Base-by-base conservation (phyloP, 2,888 invertebrate genomes). In the Drosophila quinaria region DNA sequence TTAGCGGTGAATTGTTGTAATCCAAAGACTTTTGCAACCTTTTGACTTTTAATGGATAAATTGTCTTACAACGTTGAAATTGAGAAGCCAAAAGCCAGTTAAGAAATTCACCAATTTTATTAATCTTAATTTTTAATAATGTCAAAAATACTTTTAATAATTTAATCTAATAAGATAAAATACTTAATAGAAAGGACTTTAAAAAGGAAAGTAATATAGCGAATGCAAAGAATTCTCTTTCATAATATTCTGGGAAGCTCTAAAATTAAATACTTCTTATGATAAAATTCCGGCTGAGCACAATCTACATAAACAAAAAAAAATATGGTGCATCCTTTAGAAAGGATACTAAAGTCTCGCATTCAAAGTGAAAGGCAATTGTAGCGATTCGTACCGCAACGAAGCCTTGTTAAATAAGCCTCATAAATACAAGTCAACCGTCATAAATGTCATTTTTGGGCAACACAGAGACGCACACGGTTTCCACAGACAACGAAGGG, bases 371-470 rank as follows among this genome's bases (percentile, higher is more conserved):
- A 52, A 37, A 19, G 33, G 11, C 33, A 47, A 51, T 39, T 1
- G 56, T 44, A 49, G 33, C 42, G 17, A 33, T 63, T 62, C 15
- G n/a, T 35, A 35, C 15, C 44, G 51, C 44, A 60, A 15, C 44
- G 49, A 62, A 58, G 47, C 64, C 68, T 64, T 71, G 68, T 68
- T 51, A 54, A 77, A 70, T 71, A 74, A 70, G 73, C 54, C 62
- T 67, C 75, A 87, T 84, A 80, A 80, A 76, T 76, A 75, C 70
- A 74, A 87, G 71, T 87, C 76, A 74, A 72, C 64, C 76, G 70
- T 75, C 80, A 80, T 84, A 74, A 84, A 78, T 84, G 78, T 65
- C 68, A 70, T 70, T 78, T 84, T 67, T 62, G 81, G 58, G 22
- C 39, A 22, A 25, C 22, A 17, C 5, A 39, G 15, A 39, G 39